Evolutionary conservation across 2,888 invertebrate species (phyloP).

Genomic region (Autographa pulchrina): DNA sequence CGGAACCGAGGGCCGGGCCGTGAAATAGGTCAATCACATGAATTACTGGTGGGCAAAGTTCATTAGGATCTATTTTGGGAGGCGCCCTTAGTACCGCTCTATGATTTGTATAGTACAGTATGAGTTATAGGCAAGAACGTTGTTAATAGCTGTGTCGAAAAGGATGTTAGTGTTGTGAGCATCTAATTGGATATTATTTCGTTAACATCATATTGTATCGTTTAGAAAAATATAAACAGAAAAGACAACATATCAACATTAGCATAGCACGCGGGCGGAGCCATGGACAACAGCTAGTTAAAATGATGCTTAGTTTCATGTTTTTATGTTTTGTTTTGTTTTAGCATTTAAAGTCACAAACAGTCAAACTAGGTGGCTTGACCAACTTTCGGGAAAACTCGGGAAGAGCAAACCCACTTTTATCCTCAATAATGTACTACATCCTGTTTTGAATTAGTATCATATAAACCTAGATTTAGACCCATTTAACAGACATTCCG

Average conservation of each 20-base stretch:
- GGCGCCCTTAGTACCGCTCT: conserved; percentile 24
- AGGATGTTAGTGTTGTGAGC: not conserved
- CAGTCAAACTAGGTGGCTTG: not conserved
- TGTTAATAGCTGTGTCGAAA: conserved; percentile 3
- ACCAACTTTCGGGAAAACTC: not conserved
- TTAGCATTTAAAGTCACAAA: too few species aligned
- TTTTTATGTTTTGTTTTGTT: too few species aligned
- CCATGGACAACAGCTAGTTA: too few species aligned
- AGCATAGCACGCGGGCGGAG: too few species aligned
- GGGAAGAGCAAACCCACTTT: too few species aligned
- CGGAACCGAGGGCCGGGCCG: conserved; percentile 34
- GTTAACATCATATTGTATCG: too few species aligned
- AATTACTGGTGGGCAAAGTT: conserved; percentile 58
- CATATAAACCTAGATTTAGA: not conserved
- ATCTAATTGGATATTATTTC: not conserved
- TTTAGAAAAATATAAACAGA: too few species aligned
- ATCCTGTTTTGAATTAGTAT: too few species aligned
- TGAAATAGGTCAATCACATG: conserved; percentile 71
- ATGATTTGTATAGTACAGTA: conserved; percentile 21
- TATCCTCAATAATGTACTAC: too few species aligned
- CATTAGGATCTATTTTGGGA: conserved; percentile 58
- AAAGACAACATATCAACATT: too few species aligned
- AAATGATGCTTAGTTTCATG: too few species aligned
- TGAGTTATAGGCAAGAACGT: conserved; percentile 26
- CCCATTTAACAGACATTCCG: not conserved